phyloP scores from a whole-genome alignment of 2,797 vertebrate species.

The Rhyacichthys aspro region DNA sequence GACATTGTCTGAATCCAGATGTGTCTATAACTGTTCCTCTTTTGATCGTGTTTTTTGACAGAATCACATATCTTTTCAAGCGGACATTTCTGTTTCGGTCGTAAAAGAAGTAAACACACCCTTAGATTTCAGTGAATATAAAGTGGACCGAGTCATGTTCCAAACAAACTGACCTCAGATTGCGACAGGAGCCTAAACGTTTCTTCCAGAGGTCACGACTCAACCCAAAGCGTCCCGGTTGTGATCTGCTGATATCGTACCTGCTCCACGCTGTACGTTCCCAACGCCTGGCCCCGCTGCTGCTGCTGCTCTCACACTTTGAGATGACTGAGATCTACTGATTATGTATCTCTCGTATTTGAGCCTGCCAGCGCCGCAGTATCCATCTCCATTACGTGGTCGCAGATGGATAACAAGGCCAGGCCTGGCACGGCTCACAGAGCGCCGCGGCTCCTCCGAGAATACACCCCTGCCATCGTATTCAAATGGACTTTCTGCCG shows the following conservation, averaged over 20 bases:
- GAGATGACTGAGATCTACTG: constrained; percentile 53
- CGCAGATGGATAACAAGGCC: constrained; percentile 74
- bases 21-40: too few relatives aligned
- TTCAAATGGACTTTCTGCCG: constrained; percentile 70
- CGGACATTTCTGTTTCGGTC: too few relatives aligned
- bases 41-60: too few relatives aligned
- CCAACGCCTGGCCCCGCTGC: constrained; percentile 12
- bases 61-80: too few relatives aligned
- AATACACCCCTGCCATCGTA: constrained; percentile 68
- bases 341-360: constrained; percentile 50
- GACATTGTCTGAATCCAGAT: too few relatives aligned
- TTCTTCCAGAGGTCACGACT: constrained; percentile 4
- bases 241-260: constrained; percentile 18
- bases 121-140: too few relatives aligned
- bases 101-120: too few relatives aligned
- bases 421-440: constrained; percentile 58
- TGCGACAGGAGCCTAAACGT: background rate
- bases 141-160: too few relatives aligned
- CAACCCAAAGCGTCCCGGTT: background rate
- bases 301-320: constrained; percentile 44
- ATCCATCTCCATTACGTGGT: constrained; percentile 72
- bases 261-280: constrained; percentile 44
- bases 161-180: background rate
- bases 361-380: constrained; percentile 54
- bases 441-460: constrained; percentile 63